A percentile compares a stretch with the other conserved stretches of the same genome.
phyloP scores from a whole-genome alignment of 2,113 vertebrate genomes.

The Seriola rivoliana region DNA sequence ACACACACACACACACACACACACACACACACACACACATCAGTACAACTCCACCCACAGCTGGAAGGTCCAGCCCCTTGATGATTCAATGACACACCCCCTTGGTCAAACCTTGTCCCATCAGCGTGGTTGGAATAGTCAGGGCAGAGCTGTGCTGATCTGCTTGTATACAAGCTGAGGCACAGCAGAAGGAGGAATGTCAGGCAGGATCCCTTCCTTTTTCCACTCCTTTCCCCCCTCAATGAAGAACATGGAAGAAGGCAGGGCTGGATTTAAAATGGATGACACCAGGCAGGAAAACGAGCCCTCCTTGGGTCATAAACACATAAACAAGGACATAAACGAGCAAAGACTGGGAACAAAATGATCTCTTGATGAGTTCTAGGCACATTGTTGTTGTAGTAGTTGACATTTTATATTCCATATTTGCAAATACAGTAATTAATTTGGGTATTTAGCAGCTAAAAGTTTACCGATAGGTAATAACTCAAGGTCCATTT shows the following conservation, averaged over 20 bases:
- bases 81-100: slow-evolving; percentile 57
- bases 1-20: slow-evolving; percentile 34
- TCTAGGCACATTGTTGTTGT: neutral
- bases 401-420: neutral
- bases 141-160: slow-evolving; percentile 49
- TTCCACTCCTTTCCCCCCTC: slow-evolving; percentile 45
- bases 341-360: neutral
- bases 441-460: neutral
- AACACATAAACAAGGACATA: neutral
- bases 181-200: slow-evolving; percentile 80
- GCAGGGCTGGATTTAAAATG: neutral
- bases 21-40: slow-evolving; percentile 33
- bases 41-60: slow-evolving; percentile 45
- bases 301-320: neutral
- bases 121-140: slow-evolving; percentile 69
- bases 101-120: slow-evolving; percentile 27
- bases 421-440: neutral
- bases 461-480: neutral
- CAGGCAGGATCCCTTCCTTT: slow-evolving; percentile 48
- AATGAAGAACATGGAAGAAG: neutral
- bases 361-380: neutral
- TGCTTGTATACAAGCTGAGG: slow-evolving; percentile 76
- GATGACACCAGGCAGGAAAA: neutral
- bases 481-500: neutral
- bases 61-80: slow-evolving; percentile 43